Percentiles rank a stretch among this genome's conserved stretches.
Conservation (phyloP, 2,113 vertebrate genomes). For the Neofelis nebulosa region DNA sequence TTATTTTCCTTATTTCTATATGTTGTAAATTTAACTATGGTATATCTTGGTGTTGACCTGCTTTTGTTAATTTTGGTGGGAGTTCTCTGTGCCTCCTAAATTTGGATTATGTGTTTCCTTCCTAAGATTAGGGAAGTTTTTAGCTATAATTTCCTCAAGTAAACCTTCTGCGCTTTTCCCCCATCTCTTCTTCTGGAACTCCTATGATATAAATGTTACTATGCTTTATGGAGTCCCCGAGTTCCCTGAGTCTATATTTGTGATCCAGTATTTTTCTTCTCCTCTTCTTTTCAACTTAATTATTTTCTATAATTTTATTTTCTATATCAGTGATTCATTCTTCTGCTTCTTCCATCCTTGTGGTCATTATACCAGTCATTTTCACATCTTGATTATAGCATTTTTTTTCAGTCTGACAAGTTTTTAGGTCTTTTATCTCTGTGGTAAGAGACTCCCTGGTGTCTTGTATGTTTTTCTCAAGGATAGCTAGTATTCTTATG, state of each 20-base stretch:
- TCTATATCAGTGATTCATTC: neutral
- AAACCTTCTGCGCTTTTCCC: neutral
- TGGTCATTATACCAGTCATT: neutral
- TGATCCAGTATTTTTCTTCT: neutral
- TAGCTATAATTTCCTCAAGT: neutral
- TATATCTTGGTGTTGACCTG: neutral
- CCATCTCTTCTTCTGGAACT: neutral
- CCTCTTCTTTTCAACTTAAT: neutral
- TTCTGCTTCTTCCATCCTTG: neutral
- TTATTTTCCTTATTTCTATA: neutral
- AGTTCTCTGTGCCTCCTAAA: neutral
- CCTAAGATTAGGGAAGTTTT: neutral
- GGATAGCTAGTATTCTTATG: neutral
- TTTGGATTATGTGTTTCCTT: neutral
- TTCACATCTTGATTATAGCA: neutral
- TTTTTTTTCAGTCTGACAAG: neutral
- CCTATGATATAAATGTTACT: neutral
- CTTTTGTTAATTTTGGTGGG: neutral
- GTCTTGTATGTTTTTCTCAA: neutral
- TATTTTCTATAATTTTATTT: neutral
- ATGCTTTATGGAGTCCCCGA: neutral
- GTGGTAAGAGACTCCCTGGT: neutral
- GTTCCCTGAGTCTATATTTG: neutral
- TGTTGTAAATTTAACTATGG: neutral
- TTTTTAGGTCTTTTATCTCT: neutral